Evolutionary conservation across 23 tunicate genomes (phyloP), one percentile per base, ranked within the genome.

Genomic region (Botrylloides violaceus): DNA sequence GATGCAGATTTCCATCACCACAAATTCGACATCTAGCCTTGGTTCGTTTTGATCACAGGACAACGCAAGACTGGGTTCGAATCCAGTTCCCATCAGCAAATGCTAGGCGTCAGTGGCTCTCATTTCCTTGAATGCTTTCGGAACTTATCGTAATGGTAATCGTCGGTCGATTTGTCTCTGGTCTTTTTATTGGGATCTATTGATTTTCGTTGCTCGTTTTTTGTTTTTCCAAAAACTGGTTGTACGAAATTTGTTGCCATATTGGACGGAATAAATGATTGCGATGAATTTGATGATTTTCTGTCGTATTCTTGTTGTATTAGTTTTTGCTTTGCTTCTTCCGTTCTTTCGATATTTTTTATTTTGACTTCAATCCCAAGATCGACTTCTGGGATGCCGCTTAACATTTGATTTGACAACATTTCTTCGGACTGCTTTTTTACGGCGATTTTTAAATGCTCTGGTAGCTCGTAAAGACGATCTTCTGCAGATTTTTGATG

Each of bases 361-460:
- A 92, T 84, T 72, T 92, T 92, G 1, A 73, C 79, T 80, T 90
- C 97, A 28, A 90, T 80, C 31, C 98, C 98, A 2, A 92, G 76
- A 64, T 92, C 98, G 1, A 92, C 59, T 84, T 92, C 98, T 20
- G 98, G 98, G 21, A 92, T 92, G 50, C 98, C 98, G 76, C 92
- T 92, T 12, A 92, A 71, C 98, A 92, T 92, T 49, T 92, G 98
- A 76, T 84, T 84, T 0, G 98, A 92, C 56, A 92, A 65, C 98
- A 92, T 90, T 79, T 90, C 97, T 48, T 90, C 97, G 3, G 90
- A 83, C 32, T 71, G 85, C 20, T 80, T 71, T 23, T 68, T 61
- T 28, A 70, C 72, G 62, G 82, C 43, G 3, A 83, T 83, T 59
- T 87, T 58, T 36, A 90, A 35, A 79, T 83, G 90, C 2, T 90